Conservation (phyloP, 2,797 vertebrate species). For the Bryconaethiops microstoma region DNA sequence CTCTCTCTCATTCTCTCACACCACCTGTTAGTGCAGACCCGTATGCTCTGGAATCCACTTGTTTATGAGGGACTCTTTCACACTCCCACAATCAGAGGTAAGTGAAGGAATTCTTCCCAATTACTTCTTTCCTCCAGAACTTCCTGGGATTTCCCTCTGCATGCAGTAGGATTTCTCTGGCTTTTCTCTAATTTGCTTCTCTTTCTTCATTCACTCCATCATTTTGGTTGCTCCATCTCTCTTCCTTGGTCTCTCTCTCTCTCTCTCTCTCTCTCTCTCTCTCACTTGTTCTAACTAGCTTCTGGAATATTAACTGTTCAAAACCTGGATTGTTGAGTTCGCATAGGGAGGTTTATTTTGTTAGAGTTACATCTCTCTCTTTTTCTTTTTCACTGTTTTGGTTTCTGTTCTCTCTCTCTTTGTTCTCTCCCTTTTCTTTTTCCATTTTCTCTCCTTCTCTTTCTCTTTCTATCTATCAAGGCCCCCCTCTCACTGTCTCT, state of each 20-base stretch:
- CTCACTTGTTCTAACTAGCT: not conserved
- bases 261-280: not conserved
- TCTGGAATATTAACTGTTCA: constrained; percentile 5
- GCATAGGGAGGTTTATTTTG: not conserved
- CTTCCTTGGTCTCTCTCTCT: not conserved
- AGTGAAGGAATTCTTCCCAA: constrained; percentile 39
- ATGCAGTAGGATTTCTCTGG: constrained; percentile 3
- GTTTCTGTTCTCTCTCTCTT: not conserved
- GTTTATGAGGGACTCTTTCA: constrained; percentile 72
- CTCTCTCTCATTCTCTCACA: constrained; percentile 64
- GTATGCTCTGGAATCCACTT: constrained; percentile 65
- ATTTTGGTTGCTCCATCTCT: not conserved
- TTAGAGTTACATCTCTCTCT: not conserved
- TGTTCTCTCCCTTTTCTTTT: not conserved
- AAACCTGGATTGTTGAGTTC: not conserved
- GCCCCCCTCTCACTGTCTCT: too few relatives aligned
- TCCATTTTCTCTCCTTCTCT: not conserved
- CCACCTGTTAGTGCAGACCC: constrained; percentile 75
- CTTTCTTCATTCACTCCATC: constrained; percentile 21
- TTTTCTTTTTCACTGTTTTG: not conserved
- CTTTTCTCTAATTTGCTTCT: not conserved
- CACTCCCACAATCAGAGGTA: constrained; percentile 71
- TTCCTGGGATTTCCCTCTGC: constrained; percentile 28
- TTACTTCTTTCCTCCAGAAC: constrained; percentile 35
- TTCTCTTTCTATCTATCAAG: not conserved